phyloP scores from a whole-genome alignment of 2,113 vertebrate genomes.

The Panurus biarmicus region DNA sequence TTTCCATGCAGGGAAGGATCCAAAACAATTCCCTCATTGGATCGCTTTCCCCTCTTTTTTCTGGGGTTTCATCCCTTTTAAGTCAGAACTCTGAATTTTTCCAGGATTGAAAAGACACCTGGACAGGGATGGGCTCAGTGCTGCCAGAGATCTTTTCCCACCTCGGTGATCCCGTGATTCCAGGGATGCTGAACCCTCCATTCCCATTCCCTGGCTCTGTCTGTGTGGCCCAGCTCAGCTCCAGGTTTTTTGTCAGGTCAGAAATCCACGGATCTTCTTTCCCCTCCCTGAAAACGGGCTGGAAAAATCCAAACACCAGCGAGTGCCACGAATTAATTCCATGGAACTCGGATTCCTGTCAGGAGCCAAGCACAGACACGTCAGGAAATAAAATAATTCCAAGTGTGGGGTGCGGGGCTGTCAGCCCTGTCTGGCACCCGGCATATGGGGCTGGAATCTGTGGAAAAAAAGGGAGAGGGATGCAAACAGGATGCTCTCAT shows the following conservation, averaged over 20 bases:
- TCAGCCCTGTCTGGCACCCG: slow-evolving; percentile 32
- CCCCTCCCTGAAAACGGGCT: not conserved
- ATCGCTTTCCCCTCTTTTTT: not conserved
- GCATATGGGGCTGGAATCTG: slow-evolving; percentile 30
- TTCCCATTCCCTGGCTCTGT: not conserved
- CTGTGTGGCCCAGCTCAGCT: not conserved
- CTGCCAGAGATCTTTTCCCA: not conserved
- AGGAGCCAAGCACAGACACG: not conserved
- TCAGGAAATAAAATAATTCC: not conserved
- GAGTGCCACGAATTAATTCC: not conserved
- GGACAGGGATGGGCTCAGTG: not conserved
- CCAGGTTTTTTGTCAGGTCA: not conserved
- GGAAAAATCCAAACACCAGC: not conserved
- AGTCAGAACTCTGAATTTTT: not conserved
- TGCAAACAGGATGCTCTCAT: not conserved
- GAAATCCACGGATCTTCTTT: not conserved
- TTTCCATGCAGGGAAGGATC: not conserved
- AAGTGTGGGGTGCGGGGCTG: not conserved
- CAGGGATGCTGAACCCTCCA: not conserved
- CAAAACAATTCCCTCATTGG: not conserved
- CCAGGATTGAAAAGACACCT: not conserved
- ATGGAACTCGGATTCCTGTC: not conserved
- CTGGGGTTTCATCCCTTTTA: not conserved
- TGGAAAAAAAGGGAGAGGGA: not conserved
- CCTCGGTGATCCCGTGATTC: not conserved